Conservation (phyloP, 2,888 invertebrate species). For the Palloptera scutellata region DNA sequence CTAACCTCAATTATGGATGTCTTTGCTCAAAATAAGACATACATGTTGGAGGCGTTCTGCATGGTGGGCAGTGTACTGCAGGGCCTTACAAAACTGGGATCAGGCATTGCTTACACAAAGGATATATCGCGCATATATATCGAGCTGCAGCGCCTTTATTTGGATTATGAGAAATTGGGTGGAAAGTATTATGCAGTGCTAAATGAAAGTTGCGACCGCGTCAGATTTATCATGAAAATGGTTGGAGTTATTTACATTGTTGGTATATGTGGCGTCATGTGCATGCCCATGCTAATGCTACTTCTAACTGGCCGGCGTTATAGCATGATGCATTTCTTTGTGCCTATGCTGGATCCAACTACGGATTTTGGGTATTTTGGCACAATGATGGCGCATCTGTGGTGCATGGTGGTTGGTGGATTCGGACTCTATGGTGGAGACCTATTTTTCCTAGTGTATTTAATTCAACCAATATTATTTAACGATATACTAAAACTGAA, state of each 20-base stretch:
- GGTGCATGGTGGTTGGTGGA: slow-evolving; percentile 32
- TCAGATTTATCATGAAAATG: slow-evolving; percentile 25
- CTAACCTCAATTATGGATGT: slow-evolving; percentile 34
- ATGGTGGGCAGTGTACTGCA: slow-evolving; percentile 45
- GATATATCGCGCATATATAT: slow-evolving; percentile 26
- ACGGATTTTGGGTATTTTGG: slow-evolving; percentile 39
- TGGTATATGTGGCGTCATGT: slow-evolving; percentile 11
- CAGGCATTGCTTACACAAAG: slow-evolving; percentile 25
- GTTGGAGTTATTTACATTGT: slow-evolving; percentile 24
- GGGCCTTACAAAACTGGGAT: slow-evolving; percentile 38
- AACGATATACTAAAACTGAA: slow-evolving; percentile 43
- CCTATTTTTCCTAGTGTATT: slow-evolving; percentile 37
- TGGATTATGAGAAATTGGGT: slow-evolving; percentile 36
- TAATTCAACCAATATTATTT: slow-evolving; percentile 41
- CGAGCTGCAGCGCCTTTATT: slow-evolving; percentile 34
- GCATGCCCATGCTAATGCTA: slow-evolving; percentile 26
- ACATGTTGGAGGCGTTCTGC: slow-evolving; percentile 38
- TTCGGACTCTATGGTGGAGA: slow-evolving; percentile 47
- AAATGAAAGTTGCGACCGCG: slow-evolving; percentile 20
- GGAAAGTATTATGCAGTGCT: slow-evolving; percentile 30
- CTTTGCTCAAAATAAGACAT: slow-evolving; percentile 38
- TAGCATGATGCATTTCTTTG: slow-evolving; percentile 43
- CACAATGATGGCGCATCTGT: slow-evolving; percentile 38
- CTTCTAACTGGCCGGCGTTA: slow-evolving; percentile 27
- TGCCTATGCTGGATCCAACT: slow-evolving; percentile 42